Evolutionary conservation across 2,888 invertebrate species (phyloP).

Genomic region (Perdita meconis): DNA sequence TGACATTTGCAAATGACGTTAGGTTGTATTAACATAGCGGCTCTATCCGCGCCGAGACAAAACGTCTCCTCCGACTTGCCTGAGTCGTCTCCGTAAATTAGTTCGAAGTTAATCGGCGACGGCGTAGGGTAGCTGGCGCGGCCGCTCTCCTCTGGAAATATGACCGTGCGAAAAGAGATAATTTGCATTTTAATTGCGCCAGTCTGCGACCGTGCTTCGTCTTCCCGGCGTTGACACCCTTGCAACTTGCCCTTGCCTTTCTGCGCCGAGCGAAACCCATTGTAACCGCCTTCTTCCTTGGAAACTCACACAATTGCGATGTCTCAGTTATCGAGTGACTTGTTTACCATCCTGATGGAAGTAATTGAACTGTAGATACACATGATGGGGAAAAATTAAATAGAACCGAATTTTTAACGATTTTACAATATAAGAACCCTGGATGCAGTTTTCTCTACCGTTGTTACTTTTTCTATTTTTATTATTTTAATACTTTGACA

Average conservation of each 20-base stretch:
- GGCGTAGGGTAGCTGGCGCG: constrained; percentile 69
- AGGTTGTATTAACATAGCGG: constrained; percentile 63
- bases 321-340: not conserved
- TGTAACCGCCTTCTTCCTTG: constrained; percentile 15
- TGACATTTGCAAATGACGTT: constrained; percentile 71
- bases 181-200: constrained; percentile 82
- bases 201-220: constrained; percentile 46
- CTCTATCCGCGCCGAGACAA: constrained; percentile 54
- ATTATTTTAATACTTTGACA: too few relatives aligned
- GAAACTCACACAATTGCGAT: not conserved
- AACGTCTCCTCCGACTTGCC: constrained; percentile 46
- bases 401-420: too few relatives aligned
- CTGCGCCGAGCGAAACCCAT: constrained; percentile 15
- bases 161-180: constrained; percentile 76
- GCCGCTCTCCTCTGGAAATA: constrained; percentile 59
- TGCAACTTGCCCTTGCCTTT: constrained; percentile 36
- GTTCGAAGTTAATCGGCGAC: constrained; percentile 79
- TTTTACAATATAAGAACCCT: too few relatives aligned
- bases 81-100: constrained; percentile 76
- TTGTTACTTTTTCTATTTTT: too few relatives aligned
- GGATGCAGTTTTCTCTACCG: too few relatives aligned
- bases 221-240: constrained; percentile 47
- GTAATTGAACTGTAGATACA: too few relatives aligned
- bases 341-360: not conserved
- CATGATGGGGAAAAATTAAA: too few relatives aligned